Evolutionary conservation across 2,888 invertebrate species (phyloP).

Genomic region (Tupiocoris notatus): DNA sequence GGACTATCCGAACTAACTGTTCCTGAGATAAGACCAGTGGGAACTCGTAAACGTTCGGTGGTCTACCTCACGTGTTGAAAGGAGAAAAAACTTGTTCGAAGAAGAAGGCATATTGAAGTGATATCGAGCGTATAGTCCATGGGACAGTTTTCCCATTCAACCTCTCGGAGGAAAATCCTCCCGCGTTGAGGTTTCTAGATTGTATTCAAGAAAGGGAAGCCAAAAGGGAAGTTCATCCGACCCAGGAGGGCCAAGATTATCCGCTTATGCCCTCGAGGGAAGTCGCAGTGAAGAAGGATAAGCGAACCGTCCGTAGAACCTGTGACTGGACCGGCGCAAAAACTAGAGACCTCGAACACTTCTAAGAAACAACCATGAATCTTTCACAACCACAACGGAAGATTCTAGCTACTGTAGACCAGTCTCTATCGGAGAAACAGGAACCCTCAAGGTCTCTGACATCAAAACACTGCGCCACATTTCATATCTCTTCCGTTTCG

Average conservation of each 20-base stretch:
- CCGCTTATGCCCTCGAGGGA: slow-evolving; percentile 27
- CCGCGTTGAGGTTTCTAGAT: neutral
- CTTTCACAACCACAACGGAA: neutral
- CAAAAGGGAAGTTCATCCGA: slow-evolving; percentile 13
- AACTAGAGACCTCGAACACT: neutral
- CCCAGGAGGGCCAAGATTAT: slow-evolving; percentile 20
- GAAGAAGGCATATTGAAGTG: neutral
- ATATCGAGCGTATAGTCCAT: slow-evolving; percentile 2
- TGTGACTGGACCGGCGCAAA: neutral
- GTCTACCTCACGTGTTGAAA: neutral
- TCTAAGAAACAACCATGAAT: neutral
- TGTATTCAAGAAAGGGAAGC: neutral
- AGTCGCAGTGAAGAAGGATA: neutral
- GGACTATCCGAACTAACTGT: neutral
- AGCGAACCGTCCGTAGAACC: neutral
- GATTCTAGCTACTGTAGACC: neutral
- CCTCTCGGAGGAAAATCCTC: neutral
- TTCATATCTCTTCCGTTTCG: neutral
- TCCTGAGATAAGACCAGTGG: neutral
- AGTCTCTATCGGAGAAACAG: no score
- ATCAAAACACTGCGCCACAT: neutral
- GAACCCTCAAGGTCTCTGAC: no score
- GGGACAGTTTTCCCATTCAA: neutral
- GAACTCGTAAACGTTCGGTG: neutral
- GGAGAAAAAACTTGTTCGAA: neutral